Conservation (phyloP, 2,888 invertebrate species). For the Mythimna vitellina region DNA sequence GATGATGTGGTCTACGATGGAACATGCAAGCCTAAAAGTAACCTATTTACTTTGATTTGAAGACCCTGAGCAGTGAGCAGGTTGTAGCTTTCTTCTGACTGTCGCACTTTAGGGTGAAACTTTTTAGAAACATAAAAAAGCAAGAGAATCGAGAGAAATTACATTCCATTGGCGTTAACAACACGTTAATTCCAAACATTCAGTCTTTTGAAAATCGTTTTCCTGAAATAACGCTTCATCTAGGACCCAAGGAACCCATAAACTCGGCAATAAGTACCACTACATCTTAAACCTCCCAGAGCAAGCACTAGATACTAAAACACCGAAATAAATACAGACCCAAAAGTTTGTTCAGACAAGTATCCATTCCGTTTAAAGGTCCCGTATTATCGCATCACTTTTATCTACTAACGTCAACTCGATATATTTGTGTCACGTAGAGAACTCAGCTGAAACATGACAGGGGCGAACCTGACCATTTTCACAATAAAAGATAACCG, state of each 20-base stretch:
- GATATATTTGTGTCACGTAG: slow-evolving; percentile 40
- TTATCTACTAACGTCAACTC: slow-evolving; percentile 1
- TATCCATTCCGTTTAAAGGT: neutral
- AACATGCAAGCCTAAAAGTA: no score
- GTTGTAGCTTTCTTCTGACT: no score
- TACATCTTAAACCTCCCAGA: neutral
- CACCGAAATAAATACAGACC: neutral
- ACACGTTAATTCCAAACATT: no score
- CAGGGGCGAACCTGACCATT: slow-evolving; percentile 17
- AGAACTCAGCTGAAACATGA: slow-evolving; percentile 23
- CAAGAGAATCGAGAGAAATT: no score
- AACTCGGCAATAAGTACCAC: neutral
- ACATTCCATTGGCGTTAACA: no score
- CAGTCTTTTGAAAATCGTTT: no score
- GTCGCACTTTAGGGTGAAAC: no score
- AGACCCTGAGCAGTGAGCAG: no score
- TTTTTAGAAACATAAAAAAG: no score
- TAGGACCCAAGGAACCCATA: neutral
- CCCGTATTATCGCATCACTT: neutral
- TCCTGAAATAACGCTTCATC: no score
- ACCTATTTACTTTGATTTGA: no score
- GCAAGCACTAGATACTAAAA: neutral
- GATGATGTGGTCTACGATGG: no score
- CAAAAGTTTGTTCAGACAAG: slow-evolving; percentile 3
- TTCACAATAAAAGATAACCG: slow-evolving; percentile 32